Conservation (phyloP, 2,888 invertebrate genomes). For the Thysanoteuthis rhombus region DNA sequence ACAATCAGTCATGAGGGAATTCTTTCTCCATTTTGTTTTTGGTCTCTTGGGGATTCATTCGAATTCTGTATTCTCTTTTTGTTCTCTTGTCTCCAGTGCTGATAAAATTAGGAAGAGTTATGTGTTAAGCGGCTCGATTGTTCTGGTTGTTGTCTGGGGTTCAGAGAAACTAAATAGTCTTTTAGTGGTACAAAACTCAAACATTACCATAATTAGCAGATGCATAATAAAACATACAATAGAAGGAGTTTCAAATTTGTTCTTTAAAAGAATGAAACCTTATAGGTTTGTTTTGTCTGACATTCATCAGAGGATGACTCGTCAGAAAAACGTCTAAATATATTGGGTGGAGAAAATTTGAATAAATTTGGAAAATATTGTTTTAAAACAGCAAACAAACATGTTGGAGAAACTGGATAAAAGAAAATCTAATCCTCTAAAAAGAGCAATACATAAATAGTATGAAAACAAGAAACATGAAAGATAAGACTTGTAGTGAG, state of each 20-base stretch:
- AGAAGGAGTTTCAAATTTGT: too few species aligned
- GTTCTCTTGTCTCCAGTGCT: not conserved
- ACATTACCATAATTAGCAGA: too few species aligned
- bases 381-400: too few species aligned
- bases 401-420: too few species aligned
- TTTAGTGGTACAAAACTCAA: too few species aligned
- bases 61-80: not conserved
- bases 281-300: too few species aligned
- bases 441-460: not conserved
- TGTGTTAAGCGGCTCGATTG: not conserved
- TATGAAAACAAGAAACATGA: not conserved
- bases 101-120: not conserved
- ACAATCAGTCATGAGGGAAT: not conserved
- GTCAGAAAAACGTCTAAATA: too few species aligned
- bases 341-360: too few species aligned
- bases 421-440: not conserved
- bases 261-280: too few species aligned
- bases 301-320: too few species aligned
- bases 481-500: not conserved
- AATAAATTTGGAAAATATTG: too few species aligned
- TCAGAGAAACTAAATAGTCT: not conserved
- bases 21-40: not conserved
- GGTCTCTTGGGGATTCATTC: not conserved
- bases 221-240: too few species aligned
- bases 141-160: not conserved